A percentile compares a stretch with the other conserved stretches of the same genome.
Conservation (phyloP, 2,113 vertebrate species). For the Channa maculata region DNA sequence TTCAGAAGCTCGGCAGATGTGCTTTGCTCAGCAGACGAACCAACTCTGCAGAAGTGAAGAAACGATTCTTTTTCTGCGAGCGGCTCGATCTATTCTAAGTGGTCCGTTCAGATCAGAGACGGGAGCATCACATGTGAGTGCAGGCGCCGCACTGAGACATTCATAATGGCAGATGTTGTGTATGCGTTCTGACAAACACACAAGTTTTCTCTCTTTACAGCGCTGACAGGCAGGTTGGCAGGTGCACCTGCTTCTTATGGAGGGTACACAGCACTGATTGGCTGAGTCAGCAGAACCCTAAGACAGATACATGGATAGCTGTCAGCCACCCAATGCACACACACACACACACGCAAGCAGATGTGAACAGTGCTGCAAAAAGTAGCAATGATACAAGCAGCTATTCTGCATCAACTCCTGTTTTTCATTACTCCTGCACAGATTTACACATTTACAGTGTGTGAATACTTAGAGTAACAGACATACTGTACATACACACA, state of each 20-base stretch:
- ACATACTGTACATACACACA: background rate
- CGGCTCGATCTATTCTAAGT: background rate
- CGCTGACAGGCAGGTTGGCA: constrained; percentile 24
- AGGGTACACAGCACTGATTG: constrained; percentile 23
- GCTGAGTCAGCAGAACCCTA: constrained; percentile 52
- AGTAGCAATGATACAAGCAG: no score
- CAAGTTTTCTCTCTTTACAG: constrained; percentile 36
- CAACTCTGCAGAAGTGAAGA: background rate
- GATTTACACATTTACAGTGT: background rate
- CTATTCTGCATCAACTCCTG: no score
- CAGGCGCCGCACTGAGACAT: constrained; percentile 1
- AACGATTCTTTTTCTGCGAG: background rate
- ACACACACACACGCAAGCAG: background rate
- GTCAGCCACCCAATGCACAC: background rate
- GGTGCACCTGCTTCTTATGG: constrained; percentile 29
- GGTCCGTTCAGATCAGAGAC: constrained; percentile 22
- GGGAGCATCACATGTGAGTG: background rate
- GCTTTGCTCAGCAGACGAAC: constrained; percentile 23
- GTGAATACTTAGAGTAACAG: background rate
- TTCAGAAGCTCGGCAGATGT: constrained; percentile 4
- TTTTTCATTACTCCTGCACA: background rate
- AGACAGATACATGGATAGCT: constrained; percentile 42
- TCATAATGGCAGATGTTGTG: constrained; percentile 53
- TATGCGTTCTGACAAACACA: constrained; percentile 25
- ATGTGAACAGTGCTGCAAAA: no score